These are phyloP conservation scores for Aptenodytes forsteri DNA, from an alignment of 2,113 vertebrate genomes.

Conservation along the genomic window DNA sequence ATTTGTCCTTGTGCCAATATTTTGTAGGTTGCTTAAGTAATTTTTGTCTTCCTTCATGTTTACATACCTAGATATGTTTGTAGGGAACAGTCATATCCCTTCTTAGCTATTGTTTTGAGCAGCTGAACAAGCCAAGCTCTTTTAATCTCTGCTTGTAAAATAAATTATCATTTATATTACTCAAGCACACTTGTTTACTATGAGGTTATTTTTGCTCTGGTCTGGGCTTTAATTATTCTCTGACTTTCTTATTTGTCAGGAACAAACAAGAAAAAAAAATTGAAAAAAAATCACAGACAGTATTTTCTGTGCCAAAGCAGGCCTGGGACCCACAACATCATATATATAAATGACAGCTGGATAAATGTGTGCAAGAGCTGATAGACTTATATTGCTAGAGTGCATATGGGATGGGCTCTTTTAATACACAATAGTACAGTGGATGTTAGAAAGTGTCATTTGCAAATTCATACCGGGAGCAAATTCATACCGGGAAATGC, in stretches of 20 bases:
- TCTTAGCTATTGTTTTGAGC: slow-evolving; percentile 35
- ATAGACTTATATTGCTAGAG: background rate
- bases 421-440: background rate
- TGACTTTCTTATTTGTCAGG: background rate
- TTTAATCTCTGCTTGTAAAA: slow-evolving; percentile 44
- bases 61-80: slow-evolving; percentile 28
- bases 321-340: background rate
- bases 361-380: background rate
- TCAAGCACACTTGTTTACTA: slow-evolving; percentile 24
- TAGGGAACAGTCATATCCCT: background rate
- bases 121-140: slow-evolving; percentile 43
- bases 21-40: slow-evolving; percentile 10
- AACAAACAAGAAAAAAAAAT: background rate
- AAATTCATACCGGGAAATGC: background rate
- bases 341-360: background rate
- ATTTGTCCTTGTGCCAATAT: slow-evolving; percentile 50
- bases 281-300: background rate
- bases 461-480: background rate
- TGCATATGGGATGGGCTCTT: background rate
- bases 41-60: slow-evolving; percentile 21
- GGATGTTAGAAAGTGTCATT: background rate
- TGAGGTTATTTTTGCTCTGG: background rate
- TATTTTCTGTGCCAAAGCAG: background rate
- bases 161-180: slow-evolving; percentile 57
- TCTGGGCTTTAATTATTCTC: slow-evolving; percentile 25